A percentile compares a stretch with the other conserved stretches of the same genome.
Evolutionary conservation across 1,140 invertebrate genomes (phyloP).

Genomic region (Microplitis mediator): DNA sequence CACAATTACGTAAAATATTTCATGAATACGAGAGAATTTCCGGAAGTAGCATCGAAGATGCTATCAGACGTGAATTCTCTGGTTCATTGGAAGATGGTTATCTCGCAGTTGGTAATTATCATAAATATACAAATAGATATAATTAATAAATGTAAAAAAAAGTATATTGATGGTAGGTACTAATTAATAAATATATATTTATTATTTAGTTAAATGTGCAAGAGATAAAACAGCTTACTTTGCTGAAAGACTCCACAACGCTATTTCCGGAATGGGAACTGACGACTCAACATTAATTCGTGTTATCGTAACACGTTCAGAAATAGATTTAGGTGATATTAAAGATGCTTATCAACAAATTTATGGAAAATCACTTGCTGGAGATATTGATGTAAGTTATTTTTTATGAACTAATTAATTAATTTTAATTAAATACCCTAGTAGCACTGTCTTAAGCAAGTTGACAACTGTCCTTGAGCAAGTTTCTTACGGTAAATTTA

Average conservation of each 20-base stretch:
- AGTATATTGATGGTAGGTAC: not conserved
- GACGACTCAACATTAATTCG: conserved; percentile 85
- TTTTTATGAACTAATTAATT: not conserved
- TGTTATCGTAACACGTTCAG: conserved; percentile 83
- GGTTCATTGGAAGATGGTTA: conserved; percentile 85
- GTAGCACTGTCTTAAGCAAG: too few relatives aligned
- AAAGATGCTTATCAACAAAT: conserved; percentile 79
- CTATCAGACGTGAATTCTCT: conserved; percentile 87
- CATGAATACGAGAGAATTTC: conserved; percentile 76
- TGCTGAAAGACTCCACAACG: conserved; percentile 83
- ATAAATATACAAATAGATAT: not conserved
- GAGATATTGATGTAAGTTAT: conserved; percentile 76
- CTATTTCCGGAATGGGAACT: conserved; percentile 88
- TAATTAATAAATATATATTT: not conserved
- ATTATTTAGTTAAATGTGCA: conserved; percentile 74
- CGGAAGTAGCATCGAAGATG: conserved; percentile 82
- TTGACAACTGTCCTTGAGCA: too few relatives aligned
- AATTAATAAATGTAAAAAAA: not conserved
- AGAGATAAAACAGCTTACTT: conserved; percentile 87
- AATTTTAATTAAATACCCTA: not conserved
- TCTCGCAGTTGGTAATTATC: conserved; percentile 78
- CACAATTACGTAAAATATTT: conserved; percentile 83
- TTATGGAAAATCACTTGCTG: conserved; percentile 80
- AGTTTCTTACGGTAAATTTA: too few relatives aligned
- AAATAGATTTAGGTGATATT: conserved; percentile 87